A percentile compares a stretch with the other conserved stretches of the same genome.
These are phyloP conservation scores for Holothuria leucospilota DNA, from an alignment of 53 echinoderm and acorn worm genomes.

Conservation along the genomic window DNA sequence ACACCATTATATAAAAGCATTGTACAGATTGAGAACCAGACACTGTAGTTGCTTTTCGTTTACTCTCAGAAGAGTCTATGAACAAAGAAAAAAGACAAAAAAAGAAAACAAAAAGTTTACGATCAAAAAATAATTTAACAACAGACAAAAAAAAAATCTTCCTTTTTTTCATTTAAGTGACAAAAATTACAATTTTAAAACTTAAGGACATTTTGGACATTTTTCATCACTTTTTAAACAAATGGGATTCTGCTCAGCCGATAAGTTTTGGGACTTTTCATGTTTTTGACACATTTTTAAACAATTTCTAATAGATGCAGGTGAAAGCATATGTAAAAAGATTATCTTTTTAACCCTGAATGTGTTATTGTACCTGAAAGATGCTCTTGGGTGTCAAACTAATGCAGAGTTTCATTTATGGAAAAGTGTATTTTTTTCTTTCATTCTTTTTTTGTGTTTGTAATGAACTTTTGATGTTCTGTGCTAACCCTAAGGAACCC, in stretches of 20 bases:
- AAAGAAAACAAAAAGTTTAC: background rate
- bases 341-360: conserved; percentile 49
- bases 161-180: conserved; percentile 5
- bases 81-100: background rate
- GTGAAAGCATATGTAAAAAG: conserved; percentile 34
- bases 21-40: no score
- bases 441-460: background rate
- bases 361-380: background rate
- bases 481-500: conserved; percentile 24
- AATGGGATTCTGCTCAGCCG: conserved; percentile 41
- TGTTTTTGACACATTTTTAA: conserved; percentile 38
- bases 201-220: conserved; percentile 26
- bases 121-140: conserved; percentile 13
- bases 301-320: conserved; percentile 28
- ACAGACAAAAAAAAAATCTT: background rate
- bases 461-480: conserved; percentile 40
- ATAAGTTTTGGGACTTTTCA: conserved; percentile 1
- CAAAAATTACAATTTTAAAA: conserved; percentile 9
- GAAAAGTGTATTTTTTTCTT: conserved; percentile 15
- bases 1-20: no score
- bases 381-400: no score
- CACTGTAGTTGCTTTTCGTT: no score
- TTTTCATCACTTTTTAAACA: conserved; percentile 44
- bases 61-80: background rate
- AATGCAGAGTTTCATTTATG: conserved; percentile 17